Percentiles rank a stretch among this genome's conserved stretches.
phyloP scores from a whole-genome alignment of 2,888 invertebrate genomes.

The Gortyna flavago region DNA sequence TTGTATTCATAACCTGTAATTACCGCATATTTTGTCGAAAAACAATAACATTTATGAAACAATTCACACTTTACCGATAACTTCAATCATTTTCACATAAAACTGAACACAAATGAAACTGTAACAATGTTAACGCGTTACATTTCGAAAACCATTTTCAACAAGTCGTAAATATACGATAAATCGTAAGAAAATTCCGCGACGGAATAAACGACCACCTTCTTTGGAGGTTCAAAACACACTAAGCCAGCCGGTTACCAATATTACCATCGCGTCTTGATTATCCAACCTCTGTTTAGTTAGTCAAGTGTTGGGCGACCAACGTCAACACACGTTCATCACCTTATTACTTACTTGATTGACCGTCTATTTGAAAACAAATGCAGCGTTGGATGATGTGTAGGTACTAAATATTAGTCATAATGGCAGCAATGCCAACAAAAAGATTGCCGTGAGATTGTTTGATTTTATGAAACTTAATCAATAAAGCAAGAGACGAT shows the following conservation, averaged over 20 bases:
- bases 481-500: not conserved
- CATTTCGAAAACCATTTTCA: conserved; percentile 48
- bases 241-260: conserved; percentile 33
- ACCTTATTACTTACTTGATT: not conserved
- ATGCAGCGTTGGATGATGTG: conserved; percentile 7
- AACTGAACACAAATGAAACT: conserved; percentile 52
- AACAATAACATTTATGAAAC: conserved; percentile 31
- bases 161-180: conserved; percentile 50
- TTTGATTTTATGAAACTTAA: conserved; percentile 9
- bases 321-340: conserved; percentile 12
- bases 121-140: conserved; percentile 41
- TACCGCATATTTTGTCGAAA: conserved; percentile 10
- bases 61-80: conserved; percentile 65
- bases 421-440: conserved; percentile 19
- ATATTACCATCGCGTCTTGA: conserved; percentile 28
- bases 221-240: conserved; percentile 5
- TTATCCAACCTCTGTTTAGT: conserved; percentile 17
- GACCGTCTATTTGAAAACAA: not conserved
- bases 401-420: not conserved
- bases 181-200: conserved; percentile 20
- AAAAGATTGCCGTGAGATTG: not conserved
- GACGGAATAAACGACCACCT: conserved; percentile 22
- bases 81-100: conserved; percentile 69
- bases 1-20: not conserved
- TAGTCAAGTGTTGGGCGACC: conserved; percentile 22